Conservation (phyloP, 1,140 invertebrate genomes). For the Drosophila simulans region DNA sequence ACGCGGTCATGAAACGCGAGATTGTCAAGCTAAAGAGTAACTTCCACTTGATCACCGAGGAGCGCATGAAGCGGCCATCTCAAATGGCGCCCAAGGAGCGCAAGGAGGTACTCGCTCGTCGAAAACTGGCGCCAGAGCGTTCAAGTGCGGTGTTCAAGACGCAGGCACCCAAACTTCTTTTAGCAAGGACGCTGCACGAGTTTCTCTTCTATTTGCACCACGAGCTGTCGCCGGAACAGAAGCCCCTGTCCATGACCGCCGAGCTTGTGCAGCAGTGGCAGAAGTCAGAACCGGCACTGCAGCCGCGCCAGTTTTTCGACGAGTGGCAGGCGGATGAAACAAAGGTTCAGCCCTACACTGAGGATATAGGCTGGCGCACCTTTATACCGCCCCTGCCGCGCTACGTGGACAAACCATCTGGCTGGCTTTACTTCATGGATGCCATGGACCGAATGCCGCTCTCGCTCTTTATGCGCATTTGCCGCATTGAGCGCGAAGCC, state of each 20-base stretch:
- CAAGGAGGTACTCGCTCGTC: slow-evolving; percentile 18
- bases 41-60: slow-evolving; percentile 56
- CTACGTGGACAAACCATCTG: slow-evolving; percentile 87
- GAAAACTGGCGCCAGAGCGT: slow-evolving; percentile 6
- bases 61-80: slow-evolving; percentile 20
- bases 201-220: slow-evolving; percentile 90
- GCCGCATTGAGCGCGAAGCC: slow-evolving; percentile 86
- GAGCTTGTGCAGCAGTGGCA: slow-evolving; percentile 84
- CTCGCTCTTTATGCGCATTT: slow-evolving; percentile 89
- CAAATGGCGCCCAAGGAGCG: slow-evolving; percentile 10
- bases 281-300: slow-evolving; percentile 71
- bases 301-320: slow-evolving; percentile 67
- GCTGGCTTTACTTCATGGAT: slow-evolving; percentile 92
- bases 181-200: slow-evolving; percentile 88
- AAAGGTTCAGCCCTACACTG: slow-evolving; percentile 82
- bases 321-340: slow-evolving; percentile 84
- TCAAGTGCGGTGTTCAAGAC: slow-evolving; percentile 8
- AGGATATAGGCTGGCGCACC: slow-evolving; percentile 89
- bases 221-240: slow-evolving; percentile 84
- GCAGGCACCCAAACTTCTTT: slow-evolving; percentile 88
- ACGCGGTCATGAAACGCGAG: slow-evolving; percentile 55
- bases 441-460: slow-evolving; percentile 90
- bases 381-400: slow-evolving; percentile 90
- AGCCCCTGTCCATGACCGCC: slow-evolving; percentile 80
- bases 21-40: slow-evolving; percentile 69